phyloP scores from a whole-genome alignment of 1,140 invertebrate species.

The Melanaphis sacchari region DNA sequence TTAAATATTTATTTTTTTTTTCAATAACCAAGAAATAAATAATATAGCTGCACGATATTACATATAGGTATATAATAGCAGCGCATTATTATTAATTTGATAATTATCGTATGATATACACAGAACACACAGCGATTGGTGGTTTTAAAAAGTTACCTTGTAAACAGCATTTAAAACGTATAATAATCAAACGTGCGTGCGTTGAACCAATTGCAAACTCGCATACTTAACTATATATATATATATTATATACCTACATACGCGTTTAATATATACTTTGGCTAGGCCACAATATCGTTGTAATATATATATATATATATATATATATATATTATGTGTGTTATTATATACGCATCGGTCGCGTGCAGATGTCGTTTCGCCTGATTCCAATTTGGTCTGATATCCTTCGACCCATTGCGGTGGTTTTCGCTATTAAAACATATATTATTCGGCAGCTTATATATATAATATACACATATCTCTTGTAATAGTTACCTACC shows the following conservation, averaged over 20 bases:
- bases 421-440: not conserved
- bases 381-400: not conserved
- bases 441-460: not conserved
- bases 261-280: not conserved
- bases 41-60: not conserved
- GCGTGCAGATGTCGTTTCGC: not conserved
- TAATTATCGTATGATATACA: not conserved
- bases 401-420: not conserved
- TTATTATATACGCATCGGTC: not conserved
- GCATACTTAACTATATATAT: not conserved
- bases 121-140: not conserved
- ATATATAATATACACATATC: not conserved
- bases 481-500: no score
- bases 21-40: not conserved
- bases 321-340: not conserved
- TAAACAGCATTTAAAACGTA: conserved; percentile 6
- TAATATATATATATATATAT: not conserved
- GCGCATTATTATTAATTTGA: not conserved
- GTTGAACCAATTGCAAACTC: not conserved
- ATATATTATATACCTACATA: not conserved
- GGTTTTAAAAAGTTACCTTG: not conserved
- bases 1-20: not conserved
- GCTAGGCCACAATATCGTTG: not conserved
- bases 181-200: conserved; percentile 11
- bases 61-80: not conserved